These are phyloP conservation scores for Pseudopleuronectes americanus DNA, from an alignment of 2,797 vertebrate species.

Conservation along the genomic window DNA sequence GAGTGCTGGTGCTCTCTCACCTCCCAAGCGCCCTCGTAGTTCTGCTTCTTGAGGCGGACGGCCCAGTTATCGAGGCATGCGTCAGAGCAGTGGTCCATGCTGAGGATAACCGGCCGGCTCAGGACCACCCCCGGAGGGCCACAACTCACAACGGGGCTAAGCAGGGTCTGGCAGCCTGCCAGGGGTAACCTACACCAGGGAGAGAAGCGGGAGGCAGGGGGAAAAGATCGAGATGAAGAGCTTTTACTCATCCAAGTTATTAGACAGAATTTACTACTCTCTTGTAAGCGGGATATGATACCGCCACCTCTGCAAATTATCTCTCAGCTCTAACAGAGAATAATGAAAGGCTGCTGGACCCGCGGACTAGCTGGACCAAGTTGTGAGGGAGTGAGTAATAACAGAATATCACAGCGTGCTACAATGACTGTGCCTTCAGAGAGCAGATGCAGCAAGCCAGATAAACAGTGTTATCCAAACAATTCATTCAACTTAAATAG, in stretches of 20 bases:
- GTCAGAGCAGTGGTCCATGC: constrained; percentile 97
- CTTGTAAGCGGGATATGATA: constrained; percentile 49
- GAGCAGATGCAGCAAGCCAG: constrained; percentile 46
- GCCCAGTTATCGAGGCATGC: constrained; percentile 96
- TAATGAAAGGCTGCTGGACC: constrained; percentile 56
- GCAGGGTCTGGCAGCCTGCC: constrained; percentile 95
- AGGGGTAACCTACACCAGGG: constrained; percentile 89
- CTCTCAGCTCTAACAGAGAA: constrained; percentile 52
- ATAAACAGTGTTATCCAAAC: constrained; percentile 71
- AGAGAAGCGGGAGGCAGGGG: constrained; percentile 8
- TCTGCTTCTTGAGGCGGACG: constrained; percentile 96
- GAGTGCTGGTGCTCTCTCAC: constrained; percentile 78
- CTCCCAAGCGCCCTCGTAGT: constrained; percentile 97
- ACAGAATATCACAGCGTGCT: constrained; percentile 34
- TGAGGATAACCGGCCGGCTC: constrained; percentile 94
- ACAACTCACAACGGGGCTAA: constrained; percentile 97
- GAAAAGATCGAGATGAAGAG: constrained; percentile 48
- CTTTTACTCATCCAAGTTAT: constrained; percentile 50
- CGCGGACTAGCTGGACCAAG: constrained; percentile 28
- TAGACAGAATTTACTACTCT: constrained; percentile 52
- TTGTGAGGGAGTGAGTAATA: constrained; percentile 50
- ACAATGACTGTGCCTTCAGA: constrained; percentile 46
- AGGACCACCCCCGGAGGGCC: constrained; percentile 96
- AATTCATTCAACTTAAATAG: constrained; percentile 78
- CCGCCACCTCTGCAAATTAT: constrained; percentile 58